These are phyloP conservation scores for Gonatopus flavifemur DNA, from an alignment of 1,140 invertebrate genomes.

Conservation along the genomic window DNA sequence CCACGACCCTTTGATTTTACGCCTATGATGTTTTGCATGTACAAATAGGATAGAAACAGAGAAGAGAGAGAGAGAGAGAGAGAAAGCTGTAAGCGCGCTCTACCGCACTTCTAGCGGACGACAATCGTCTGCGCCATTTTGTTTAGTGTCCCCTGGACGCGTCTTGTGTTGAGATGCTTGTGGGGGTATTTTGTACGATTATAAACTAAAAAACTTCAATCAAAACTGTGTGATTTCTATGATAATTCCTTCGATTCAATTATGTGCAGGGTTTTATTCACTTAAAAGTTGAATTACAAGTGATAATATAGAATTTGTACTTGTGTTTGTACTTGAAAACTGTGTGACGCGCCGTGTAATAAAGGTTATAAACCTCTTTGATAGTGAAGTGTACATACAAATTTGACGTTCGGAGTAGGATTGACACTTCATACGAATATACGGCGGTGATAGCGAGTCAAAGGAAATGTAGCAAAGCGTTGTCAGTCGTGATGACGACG, in stretches of 20 bases:
- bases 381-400: slow-evolving; percentile 3
- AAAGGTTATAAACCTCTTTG: not conserved
- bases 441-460: slow-evolving; percentile 7
- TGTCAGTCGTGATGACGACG: not conserved
- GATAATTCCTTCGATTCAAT: too few relatives aligned
- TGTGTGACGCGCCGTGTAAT: slow-evolving; percentile 8
- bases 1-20: too few relatives aligned
- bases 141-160: slow-evolving; percentile 32
- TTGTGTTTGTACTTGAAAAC: slow-evolving; percentile 9
- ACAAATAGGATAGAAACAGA: too few relatives aligned
- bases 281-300: not conserved
- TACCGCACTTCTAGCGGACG: slow-evolving; percentile 18
- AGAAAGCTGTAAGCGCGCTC: slow-evolving; percentile 23
- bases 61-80: too few relatives aligned
- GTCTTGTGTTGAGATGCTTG: slow-evolving; percentile 26
- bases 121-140: slow-evolving; percentile 29
- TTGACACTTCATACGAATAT: slow-evolving; percentile 1
- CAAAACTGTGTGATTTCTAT: too few relatives aligned
- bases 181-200: slow-evolving; percentile 21
- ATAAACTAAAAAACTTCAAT: too few relatives aligned
- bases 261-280: slow-evolving; percentile 7
- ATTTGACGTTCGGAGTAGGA: not conserved
- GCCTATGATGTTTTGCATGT: too few relatives aligned
- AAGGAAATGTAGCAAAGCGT: slow-evolving; percentile 10
- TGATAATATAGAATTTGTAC: not conserved